These are phyloP conservation scores for Coelinius sp. DNA, from an alignment of 2,888 invertebrate species.

Conservation along the genomic window DNA sequence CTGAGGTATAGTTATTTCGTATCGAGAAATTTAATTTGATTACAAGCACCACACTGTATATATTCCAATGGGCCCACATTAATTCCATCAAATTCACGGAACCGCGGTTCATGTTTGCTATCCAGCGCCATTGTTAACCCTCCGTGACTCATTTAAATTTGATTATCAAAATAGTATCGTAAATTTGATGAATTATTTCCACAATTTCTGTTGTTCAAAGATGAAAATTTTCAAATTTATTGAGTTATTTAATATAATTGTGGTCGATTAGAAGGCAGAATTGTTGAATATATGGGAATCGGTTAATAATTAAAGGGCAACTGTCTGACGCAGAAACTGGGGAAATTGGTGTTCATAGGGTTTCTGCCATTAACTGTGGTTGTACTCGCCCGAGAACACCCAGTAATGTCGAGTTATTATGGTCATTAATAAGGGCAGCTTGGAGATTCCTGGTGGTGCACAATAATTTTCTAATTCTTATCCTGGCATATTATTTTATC, in stretches of 20 bases:
- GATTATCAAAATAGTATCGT: not conserved
- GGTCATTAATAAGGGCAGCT: conserved; percentile 44
- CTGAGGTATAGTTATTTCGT: not conserved
- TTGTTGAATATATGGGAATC: conserved; percentile 1
- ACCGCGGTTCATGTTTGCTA: not conserved
- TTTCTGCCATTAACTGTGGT: conserved; percentile 12
- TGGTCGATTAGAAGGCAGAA: not conserved
- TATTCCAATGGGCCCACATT: conserved; percentile 10
- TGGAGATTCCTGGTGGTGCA: conserved; percentile 29
- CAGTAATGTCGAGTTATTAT: conserved; percentile 42
- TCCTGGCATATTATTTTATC: not conserved
- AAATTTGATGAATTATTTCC: not conserved
- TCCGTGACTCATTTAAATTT: conserved; percentile 9
- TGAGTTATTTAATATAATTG: not conserved
- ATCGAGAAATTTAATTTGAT: not conserved
- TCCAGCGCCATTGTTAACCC: not conserved
- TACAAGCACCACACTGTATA: not conserved
- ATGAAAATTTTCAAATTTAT: not conserved
- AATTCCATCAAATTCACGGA: conserved; percentile 5
- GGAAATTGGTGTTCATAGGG: conserved; percentile 33
- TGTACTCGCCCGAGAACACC: conserved; percentile 6
- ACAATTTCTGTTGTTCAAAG: not conserved
- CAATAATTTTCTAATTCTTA: conserved; percentile 9
- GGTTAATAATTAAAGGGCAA: conserved; percentile 44
- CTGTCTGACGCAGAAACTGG: conserved; percentile 40